Evolutionary conservation across 2,888 invertebrate species (phyloP).

Genomic region (Amphipoea lucens): DNA sequence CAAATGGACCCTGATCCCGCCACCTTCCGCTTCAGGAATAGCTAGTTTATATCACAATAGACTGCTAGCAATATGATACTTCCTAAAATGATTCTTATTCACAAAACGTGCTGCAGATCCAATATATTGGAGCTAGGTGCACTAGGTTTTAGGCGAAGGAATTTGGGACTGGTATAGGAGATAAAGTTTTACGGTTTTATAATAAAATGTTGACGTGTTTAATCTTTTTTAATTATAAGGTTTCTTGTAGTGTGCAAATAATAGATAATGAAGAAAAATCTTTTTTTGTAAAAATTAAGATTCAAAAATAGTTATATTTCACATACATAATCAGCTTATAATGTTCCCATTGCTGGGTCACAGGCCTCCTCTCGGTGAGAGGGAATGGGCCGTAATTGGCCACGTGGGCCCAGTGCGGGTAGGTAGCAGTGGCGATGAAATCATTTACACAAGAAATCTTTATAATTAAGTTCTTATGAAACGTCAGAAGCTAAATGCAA

Average conservation of each 20-base stretch:
- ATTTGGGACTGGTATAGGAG: slow-evolving; percentile 31
- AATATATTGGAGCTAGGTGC: slow-evolving; percentile 56
- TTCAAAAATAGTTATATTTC: neutral
- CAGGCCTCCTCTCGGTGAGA: neutral
- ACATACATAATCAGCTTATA: neutral
- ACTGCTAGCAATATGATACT: slow-evolving; percentile 54
- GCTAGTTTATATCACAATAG: slow-evolving; percentile 45
- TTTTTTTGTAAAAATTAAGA: too few relatives aligned
- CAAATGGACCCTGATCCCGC: slow-evolving; percentile 38
- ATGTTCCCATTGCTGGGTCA: neutral
- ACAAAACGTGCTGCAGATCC: slow-evolving; percentile 53
- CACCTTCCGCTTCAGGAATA: slow-evolving; percentile 31
- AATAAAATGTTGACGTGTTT: neutral
- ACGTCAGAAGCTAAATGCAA: too few relatives aligned
- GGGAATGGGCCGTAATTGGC: too few relatives aligned
- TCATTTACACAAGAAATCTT: too few relatives aligned
- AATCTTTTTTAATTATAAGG: neutral
- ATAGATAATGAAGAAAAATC: too few relatives aligned
- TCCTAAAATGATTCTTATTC: slow-evolving; percentile 66
- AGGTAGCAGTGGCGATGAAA: too few relatives aligned
- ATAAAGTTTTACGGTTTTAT: neutral
- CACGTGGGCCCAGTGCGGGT: too few relatives aligned
- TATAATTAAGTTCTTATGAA: too few relatives aligned
- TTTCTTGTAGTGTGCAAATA: neutral
- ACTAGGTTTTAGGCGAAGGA: slow-evolving; percentile 6